phyloP scores from a whole-genome alignment of 2,113 vertebrate genomes.

The Riparia riparia region DNA sequence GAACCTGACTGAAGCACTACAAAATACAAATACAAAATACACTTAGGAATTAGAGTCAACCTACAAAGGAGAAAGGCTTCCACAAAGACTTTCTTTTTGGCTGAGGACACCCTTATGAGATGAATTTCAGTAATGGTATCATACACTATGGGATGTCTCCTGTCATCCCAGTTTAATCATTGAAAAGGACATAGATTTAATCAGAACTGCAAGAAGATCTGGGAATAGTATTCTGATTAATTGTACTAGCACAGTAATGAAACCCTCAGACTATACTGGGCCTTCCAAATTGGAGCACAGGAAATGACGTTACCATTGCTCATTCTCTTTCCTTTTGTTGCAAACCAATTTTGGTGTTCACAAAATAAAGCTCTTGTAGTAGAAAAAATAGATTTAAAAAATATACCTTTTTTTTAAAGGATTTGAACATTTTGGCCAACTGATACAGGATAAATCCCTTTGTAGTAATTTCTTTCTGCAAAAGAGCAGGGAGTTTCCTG shows the following conservation, averaged over 20 bases:
- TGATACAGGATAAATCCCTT: background rate
- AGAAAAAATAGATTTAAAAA: background rate
- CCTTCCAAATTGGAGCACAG: background rate
- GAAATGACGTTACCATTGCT: background rate
- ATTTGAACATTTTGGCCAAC: background rate
- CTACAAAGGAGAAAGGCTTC: background rate
- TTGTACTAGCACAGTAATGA: background rate
- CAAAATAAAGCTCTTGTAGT: background rate
- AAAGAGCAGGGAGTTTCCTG: background rate
- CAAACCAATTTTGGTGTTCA: background rate
- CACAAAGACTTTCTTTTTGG: background rate
- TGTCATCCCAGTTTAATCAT: slow-evolving; percentile 7
- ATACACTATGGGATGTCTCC: background rate
- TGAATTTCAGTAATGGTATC: background rate
- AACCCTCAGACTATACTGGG: background rate
- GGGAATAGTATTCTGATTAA: slow-evolving; percentile 11
- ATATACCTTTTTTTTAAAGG: background rate
- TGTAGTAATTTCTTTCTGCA: background rate
- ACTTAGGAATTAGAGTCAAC: background rate
- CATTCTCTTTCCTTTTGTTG: background rate
- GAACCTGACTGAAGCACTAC: background rate
- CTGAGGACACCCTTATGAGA: background rate
- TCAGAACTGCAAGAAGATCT: slow-evolving; percentile 8
- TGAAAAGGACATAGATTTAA: slow-evolving; percentile 9
- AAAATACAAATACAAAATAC: slow-evolving; percentile 1